Percentiles rank a stretch among this genome's conserved stretches.
These are phyloP conservation scores for Phyllopteryx taeniolatus DNA, from an alignment of 2,113 vertebrate genomes.

Conservation along the genomic window DNA sequence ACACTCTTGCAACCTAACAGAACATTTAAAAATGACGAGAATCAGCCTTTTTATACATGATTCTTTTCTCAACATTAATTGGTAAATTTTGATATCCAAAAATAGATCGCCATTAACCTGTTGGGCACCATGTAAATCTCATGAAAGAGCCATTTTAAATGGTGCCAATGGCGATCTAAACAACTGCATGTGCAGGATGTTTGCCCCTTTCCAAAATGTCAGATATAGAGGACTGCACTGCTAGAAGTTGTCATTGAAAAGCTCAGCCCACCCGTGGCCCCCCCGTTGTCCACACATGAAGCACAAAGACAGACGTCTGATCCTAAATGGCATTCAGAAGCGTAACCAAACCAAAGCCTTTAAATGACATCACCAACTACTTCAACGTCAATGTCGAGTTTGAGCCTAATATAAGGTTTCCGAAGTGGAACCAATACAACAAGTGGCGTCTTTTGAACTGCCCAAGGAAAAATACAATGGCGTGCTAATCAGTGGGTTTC, in stretches of 20 bases:
- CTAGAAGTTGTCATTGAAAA: conserved; percentile 48
- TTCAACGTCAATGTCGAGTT: conserved; percentile 38
- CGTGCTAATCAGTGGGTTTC: conserved; percentile 10
- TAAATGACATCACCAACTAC: conserved; percentile 64
- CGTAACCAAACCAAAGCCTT: conserved; percentile 44
- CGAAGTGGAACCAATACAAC: conserved; percentile 44
- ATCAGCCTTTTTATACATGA: conserved; percentile 1
- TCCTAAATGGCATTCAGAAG: conserved; percentile 51
- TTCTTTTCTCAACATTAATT: conserved; percentile 7
- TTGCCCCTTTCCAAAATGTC: conserved; percentile 52
- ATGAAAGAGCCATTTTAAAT: neutral
- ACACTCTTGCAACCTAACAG: conserved; percentile 4
- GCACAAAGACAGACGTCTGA: conserved; percentile 61
- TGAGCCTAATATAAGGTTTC: conserved; percentile 59
- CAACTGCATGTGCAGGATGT: conserved; percentile 27
- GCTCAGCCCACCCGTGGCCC: conserved; percentile 36
- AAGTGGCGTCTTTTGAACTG: conserved; percentile 41
- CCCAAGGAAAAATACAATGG: conserved; percentile 24
- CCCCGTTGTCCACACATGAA: conserved; percentile 45
- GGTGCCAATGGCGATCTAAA: conserved; percentile 6
- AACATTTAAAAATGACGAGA: conserved; percentile 6
- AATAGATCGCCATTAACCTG: conserved; percentile 10
- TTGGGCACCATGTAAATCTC: neutral
- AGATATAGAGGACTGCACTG: conserved; percentile 35
- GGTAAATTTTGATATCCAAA: conserved; percentile 16